Evolutionary conservation across 2,797 vertebrate genomes (phyloP).

Genomic region (Galagoides demidoff): DNA sequence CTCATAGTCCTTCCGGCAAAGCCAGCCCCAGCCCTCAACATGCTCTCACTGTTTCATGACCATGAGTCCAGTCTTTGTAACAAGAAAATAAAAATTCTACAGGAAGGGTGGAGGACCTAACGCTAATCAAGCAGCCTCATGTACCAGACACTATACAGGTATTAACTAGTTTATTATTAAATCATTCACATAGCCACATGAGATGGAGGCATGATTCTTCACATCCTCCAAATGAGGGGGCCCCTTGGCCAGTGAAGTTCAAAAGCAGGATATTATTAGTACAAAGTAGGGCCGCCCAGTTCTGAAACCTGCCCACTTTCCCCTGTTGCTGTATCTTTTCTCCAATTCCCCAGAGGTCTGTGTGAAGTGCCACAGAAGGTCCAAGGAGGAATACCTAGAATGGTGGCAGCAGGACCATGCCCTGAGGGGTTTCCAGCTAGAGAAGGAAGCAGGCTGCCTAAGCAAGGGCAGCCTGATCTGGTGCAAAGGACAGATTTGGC

Average conservation of each 20-base stretch:
- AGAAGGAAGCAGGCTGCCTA: neutral
- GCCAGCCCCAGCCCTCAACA: fast-evolving
- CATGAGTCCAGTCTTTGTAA: neutral
- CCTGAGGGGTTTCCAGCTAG: neutral
- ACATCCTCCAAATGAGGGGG: neutral
- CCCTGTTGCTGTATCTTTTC: neutral
- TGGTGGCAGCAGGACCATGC: fast-evolving
- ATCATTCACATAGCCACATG: neutral
- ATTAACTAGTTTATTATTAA: neutral
- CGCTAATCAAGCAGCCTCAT: too few species aligned
- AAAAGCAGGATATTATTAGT: neutral
- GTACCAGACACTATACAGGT: neutral
- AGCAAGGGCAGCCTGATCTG: neutral
- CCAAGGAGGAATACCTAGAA: neutral
- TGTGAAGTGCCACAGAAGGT: neutral
- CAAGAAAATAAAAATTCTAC: neutral
- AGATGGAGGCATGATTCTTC: too few species aligned
- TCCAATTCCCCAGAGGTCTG: neutral
- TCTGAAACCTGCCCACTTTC: neutral
- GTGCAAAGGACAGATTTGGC: neutral
- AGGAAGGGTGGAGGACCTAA: neutral
- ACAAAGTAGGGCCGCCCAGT: neutral
- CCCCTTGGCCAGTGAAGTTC: neutral
- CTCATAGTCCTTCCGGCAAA: neutral
- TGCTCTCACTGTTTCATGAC: neutral